These are phyloP conservation scores for Onychomys leucogaster DNA, from an alignment of 2,797 vertebrate genomes.

Conservation along the genomic window DNA sequence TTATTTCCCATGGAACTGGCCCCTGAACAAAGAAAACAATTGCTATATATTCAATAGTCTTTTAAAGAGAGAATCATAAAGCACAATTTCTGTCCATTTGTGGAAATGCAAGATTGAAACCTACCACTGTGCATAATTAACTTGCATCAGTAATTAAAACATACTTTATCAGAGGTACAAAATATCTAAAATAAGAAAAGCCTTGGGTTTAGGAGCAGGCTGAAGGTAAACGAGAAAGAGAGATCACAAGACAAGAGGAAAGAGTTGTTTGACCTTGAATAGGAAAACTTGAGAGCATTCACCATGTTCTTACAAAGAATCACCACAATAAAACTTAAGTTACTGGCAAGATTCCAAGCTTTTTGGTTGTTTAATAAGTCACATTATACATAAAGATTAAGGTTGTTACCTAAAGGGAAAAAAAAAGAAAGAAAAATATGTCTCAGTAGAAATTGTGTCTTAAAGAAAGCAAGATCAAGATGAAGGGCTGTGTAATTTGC, in stretches of 20 bases:
- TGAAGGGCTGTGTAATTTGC: neutral
- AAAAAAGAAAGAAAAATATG: neutral
- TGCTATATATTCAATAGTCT: neutral
- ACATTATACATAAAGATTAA: slow-evolving; percentile 4
- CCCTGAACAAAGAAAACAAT: neutral
- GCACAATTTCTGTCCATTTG: neutral
- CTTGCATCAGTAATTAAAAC: neutral
- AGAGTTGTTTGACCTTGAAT: neutral
- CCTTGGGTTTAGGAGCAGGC: neutral
- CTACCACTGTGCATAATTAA: neutral
- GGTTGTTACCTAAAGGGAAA: neutral
- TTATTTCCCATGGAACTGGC: neutral
- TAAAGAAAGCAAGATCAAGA: neutral
- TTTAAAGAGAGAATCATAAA: neutral
- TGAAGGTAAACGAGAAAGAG: neutral
- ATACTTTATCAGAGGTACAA: neutral
- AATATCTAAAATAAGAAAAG: neutral
- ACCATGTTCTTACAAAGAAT: neutral
- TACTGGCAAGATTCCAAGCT: neutral
- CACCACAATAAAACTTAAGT: neutral
- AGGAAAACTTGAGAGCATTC: neutral
- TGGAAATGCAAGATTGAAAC: neutral
- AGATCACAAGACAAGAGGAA: neutral
- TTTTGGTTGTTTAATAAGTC: slow-evolving; percentile 5
- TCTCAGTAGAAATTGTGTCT: neutral